These are phyloP conservation scores for Macroramphosus scolopax DNA, from an alignment of 2,797 vertebrate species.

Conservation along the genomic window DNA sequence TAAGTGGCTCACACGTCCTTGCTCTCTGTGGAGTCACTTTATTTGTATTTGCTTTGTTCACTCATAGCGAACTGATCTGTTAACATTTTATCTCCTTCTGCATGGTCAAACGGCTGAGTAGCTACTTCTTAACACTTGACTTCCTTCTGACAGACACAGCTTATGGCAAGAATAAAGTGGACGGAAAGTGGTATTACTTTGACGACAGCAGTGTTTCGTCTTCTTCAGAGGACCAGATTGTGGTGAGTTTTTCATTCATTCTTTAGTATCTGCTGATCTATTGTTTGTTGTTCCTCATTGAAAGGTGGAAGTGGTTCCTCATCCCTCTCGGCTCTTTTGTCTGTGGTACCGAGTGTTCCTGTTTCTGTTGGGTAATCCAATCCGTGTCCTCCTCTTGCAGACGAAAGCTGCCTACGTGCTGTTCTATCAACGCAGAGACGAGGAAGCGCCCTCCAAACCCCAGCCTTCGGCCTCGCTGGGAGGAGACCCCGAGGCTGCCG, in stretches of 20 bases:
- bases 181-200: constrained; percentile 93
- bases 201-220: constrained; percentile 92
- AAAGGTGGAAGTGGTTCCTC: neutral
- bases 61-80: constrained; percentile 5
- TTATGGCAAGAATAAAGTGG: constrained; percentile 91
- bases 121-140: constrained; percentile 1
- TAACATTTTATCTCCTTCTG: constrained; percentile 8
- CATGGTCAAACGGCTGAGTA: neutral
- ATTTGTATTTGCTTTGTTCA: neutral
- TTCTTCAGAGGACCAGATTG: constrained; percentile 94
- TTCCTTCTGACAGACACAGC: constrained; percentile 85
- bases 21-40: too few species aligned
- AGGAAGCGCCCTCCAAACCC: constrained; percentile 67
- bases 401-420: constrained; percentile 95
- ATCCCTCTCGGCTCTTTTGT: constrained; percentile 2
- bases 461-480: constrained; percentile 74
- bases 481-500: constrained; percentile 68
- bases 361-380: constrained; percentile 31
- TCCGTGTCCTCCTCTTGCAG: constrained; percentile 66
- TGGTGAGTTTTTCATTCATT: constrained; percentile 79
- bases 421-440: constrained; percentile 88
- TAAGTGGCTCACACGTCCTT: neutral
- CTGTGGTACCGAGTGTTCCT: constrained; percentile 41
- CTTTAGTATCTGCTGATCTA: neutral
- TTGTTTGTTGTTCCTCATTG: neutral